phyloP scores from a whole-genome alignment of 2,113 vertebrate species.

The Brachionichthys hirsutus region DNA sequence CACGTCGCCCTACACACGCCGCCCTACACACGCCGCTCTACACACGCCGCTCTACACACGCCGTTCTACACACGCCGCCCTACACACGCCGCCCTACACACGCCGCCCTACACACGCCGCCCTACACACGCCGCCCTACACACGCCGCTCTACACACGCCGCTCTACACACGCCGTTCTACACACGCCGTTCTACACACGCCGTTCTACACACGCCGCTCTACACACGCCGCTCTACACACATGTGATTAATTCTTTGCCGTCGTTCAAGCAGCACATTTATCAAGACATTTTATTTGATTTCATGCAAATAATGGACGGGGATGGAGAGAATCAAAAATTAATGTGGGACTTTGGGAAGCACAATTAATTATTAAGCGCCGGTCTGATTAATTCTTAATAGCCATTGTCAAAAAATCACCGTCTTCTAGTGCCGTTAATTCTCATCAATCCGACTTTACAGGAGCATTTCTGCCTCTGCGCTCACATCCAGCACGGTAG shows the following conservation, averaged over 20 bases:
- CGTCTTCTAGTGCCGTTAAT: slow-evolving; percentile 69
- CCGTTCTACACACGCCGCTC: neutral
- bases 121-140: too few relatives aligned
- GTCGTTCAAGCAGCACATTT: slow-evolving; percentile 59
- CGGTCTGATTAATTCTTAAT: slow-evolving; percentile 80
- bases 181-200: too few relatives aligned
- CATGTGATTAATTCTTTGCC: slow-evolving; percentile 13
- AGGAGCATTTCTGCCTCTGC: slow-evolving; percentile 28
- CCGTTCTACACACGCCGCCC: slow-evolving; percentile 6
- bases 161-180: too few relatives aligned
- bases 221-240: neutral
- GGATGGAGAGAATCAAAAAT: slow-evolving; percentile 77
- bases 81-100: too few relatives aligned
- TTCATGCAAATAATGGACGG: slow-evolving; percentile 75
- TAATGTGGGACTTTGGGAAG: slow-evolving; percentile 77
- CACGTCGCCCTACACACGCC: too few relatives aligned
- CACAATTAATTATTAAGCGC: slow-evolving; percentile 75
- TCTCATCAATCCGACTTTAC: slow-evolving; percentile 68
- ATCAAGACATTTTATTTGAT: slow-evolving; percentile 73
- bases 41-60: too few relatives aligned
- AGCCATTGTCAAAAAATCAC: slow-evolving; percentile 78
- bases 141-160: too few relatives aligned
- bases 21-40: too few relatives aligned
- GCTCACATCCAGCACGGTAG: neutral
- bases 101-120: too few relatives aligned